A percentile compares a stretch with the other conserved stretches of the same genome.
These are phyloP conservation scores for Dryobota labecula DNA, from an alignment of 2,888 invertebrate genomes.

Conservation along the genomic window DNA sequence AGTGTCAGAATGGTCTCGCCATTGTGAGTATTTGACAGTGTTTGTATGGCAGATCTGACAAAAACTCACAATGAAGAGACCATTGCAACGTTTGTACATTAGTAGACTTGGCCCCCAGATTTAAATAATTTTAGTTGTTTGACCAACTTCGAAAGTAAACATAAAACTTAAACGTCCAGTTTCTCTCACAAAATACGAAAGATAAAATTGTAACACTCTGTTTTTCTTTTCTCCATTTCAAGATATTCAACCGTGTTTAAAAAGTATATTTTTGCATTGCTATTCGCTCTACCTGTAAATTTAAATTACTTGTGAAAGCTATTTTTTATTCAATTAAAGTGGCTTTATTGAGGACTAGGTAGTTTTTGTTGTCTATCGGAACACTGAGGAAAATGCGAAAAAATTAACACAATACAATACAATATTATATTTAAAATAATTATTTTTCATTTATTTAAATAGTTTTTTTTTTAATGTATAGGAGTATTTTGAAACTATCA, in stretches of 20 bases:
- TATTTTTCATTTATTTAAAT: too few relatives aligned
- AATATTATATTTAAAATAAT: too few relatives aligned
- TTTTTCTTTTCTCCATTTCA: slow-evolving; percentile 44
- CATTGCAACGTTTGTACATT: too few relatives aligned
- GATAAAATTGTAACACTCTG: slow-evolving; percentile 20
- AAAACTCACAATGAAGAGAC: too few relatives aligned
- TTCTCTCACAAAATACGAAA: slow-evolving; percentile 14
- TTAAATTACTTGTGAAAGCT: slow-evolving; percentile 40
- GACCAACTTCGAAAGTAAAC: background rate
- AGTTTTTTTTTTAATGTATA: too few relatives aligned
- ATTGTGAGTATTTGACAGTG: too few relatives aligned
- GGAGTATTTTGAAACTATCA: too few relatives aligned
- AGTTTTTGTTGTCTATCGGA: slow-evolving; percentile 21
- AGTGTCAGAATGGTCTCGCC: too few relatives aligned
- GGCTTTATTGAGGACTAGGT: slow-evolving; percentile 17
- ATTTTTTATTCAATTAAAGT: slow-evolving; percentile 44
- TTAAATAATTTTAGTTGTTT: background rate
- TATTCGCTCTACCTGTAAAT: slow-evolving; percentile 37
- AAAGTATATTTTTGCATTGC: slow-evolving; percentile 43
- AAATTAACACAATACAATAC: too few relatives aligned
- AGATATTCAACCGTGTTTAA: slow-evolving; percentile 31
- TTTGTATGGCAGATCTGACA: too few relatives aligned
- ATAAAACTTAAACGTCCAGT: slow-evolving; percentile 1
- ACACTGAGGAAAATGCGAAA: background rate
- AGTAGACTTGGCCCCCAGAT: too few relatives aligned